Percentiles rank a stretch among this genome's conserved stretches.
Evolutionary conservation across 30 jellyfish, hydroid and myxozoan species (phyloP).

Genomic region (Cassiopea andromeda): DNA sequence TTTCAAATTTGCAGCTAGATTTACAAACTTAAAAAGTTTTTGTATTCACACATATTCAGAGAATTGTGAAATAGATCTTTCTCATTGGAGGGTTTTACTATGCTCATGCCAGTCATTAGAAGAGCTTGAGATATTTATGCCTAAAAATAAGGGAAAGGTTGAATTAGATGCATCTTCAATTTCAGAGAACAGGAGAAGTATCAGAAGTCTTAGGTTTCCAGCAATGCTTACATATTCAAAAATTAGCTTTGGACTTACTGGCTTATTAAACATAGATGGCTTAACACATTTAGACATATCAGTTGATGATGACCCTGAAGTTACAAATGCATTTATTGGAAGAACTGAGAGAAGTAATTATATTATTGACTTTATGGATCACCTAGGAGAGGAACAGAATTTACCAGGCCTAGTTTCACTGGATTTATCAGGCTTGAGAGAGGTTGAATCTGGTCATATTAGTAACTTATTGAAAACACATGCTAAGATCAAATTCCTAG

Average conservation of each 20-base stretch:
- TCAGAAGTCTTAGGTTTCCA: slow-evolving; percentile 62
- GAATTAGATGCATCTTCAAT: slow-evolving; percentile 21
- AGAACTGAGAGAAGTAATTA: slow-evolving; percentile 21
- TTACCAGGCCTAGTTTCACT: slow-evolving; percentile 65
- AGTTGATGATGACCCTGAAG: slow-evolving; percentile 86
- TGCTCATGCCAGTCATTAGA: slow-evolving; percentile 26
- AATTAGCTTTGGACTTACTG: slow-evolving; percentile 20
- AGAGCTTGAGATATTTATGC: slow-evolving; percentile 40
- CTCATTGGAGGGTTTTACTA: slow-evolving; percentile 42
- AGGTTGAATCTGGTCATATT: slow-evolving; percentile 45
- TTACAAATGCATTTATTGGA: not conserved
- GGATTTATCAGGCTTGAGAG: slow-evolving; percentile 84
- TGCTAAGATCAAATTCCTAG: slow-evolving; percentile 63
- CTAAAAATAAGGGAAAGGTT: slow-evolving; percentile 19
- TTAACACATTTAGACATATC: slow-evolving; percentile 83
- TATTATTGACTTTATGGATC: slow-evolving; percentile 34
- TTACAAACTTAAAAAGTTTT: slow-evolving; percentile 46
- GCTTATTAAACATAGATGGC: slow-evolving; percentile 41
- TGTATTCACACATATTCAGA: slow-evolving; percentile 29
- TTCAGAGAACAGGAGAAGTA: slow-evolving; percentile 19
- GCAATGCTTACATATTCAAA: slow-evolving; percentile 49
- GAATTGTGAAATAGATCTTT: not conserved
- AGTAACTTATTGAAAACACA: slow-evolving; percentile 68
- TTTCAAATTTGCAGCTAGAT: slow-evolving; percentile 46
- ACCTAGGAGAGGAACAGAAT: slow-evolving; percentile 9